A percentile compares a stretch with the other conserved stretches of the same genome.
These are phyloP conservation scores for Meiosimyza platycephala DNA, from an alignment of 2,888 invertebrate genomes.

Conservation along the genomic window DNA sequence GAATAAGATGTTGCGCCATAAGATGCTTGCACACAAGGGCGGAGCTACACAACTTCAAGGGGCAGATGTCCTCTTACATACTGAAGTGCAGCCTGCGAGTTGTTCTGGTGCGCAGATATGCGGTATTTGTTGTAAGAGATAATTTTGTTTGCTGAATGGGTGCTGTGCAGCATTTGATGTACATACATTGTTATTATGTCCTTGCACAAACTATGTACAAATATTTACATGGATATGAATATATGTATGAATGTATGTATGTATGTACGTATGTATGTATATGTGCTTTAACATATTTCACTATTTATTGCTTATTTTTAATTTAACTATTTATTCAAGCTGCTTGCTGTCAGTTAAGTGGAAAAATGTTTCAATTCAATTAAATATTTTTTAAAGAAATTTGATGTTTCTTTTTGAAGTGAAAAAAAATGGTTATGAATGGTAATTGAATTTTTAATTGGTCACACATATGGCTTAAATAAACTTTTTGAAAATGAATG, in stretches of 20 bases:
- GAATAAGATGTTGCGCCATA: constrained; percentile 8
- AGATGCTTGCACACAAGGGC: neutral
- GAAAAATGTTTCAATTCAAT: constrained; percentile 25
- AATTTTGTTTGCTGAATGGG: constrained; percentile 8
- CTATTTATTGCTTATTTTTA: constrained; percentile 23
- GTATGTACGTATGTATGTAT: neutral
- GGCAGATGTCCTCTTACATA: neutral
- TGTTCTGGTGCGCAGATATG: neutral
- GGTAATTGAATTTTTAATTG: constrained; percentile 3
- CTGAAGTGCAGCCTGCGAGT: neutral
- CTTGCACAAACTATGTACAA: neutral
- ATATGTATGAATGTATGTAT: neutral
- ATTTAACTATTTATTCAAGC: constrained; percentile 22
- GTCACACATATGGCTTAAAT: too few relatives aligned
- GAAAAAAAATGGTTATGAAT: too few relatives aligned
- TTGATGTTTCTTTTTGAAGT: neutral
- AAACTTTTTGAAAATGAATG: too few relatives aligned
- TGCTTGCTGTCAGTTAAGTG: constrained; percentile 14
- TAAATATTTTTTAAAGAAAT: neutral
- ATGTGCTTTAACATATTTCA: neutral
- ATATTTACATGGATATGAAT: neutral
- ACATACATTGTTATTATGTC: too few relatives aligned
- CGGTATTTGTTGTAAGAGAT: neutral
- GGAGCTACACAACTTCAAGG: constrained; percentile 1
- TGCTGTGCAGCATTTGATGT: constrained; percentile 32